These are phyloP conservation scores for Setophaga kirtlandii DNA, from an alignment of 2,113 vertebrate genomes.

Conservation along the genomic window DNA sequence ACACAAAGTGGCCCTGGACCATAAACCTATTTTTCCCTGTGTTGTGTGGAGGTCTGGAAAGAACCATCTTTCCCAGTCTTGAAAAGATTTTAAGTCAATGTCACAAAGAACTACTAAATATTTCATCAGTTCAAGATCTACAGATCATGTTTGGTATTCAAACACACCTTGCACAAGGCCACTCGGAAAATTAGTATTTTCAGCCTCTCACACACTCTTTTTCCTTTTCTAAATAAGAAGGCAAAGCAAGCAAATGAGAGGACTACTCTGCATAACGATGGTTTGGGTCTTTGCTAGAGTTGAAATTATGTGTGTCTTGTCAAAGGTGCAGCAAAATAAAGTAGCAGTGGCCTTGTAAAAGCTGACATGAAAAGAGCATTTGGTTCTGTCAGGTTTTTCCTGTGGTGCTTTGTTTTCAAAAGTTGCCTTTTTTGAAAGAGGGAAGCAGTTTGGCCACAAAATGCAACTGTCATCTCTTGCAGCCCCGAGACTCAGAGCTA, in stretches of 20 bases:
- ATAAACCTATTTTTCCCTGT: neutral
- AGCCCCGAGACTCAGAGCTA: neutral
- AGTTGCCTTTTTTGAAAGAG: neutral
- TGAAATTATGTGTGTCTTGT: neutral
- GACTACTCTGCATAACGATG: neutral
- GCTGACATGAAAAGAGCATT: neutral
- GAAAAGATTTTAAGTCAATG: neutral
- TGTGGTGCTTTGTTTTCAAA: slow-evolving; percentile 7
- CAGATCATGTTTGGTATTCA: neutral
- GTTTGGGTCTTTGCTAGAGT: neutral
- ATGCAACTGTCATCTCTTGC: neutral
- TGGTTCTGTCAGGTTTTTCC: neutral
- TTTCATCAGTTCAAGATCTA: neutral
- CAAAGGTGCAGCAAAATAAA: neutral
- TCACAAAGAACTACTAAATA: neutral
- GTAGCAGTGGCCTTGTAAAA: neutral
- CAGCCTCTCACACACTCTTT: neutral
- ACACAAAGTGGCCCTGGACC: neutral
- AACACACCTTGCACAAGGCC: neutral
- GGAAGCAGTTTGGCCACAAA: slow-evolving; percentile 62
- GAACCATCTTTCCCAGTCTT: neutral
- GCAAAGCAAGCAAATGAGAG: neutral
- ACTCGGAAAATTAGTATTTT: neutral
- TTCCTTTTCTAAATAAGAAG: neutral
- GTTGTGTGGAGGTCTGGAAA: neutral